Evolutionary conservation across 2,797 vertebrate species (phyloP), one percentile per base, ranked within the genome.

Genomic region (Heliangelus exortis): DNA sequence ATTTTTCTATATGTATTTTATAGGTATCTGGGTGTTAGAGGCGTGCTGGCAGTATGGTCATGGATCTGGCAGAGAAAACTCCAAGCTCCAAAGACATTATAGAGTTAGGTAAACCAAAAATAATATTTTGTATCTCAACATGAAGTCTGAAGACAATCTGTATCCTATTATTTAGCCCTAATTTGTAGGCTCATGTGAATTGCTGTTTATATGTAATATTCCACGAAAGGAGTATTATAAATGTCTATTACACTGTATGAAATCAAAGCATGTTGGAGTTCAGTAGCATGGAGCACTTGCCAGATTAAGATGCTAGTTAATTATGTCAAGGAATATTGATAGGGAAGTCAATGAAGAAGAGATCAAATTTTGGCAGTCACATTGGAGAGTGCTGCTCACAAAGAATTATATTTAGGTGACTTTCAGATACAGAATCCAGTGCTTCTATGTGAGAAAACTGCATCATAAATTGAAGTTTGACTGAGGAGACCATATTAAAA

Each of bases 401-500:
- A 81, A 69, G 18, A 59, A 1, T 43, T 90, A 71, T 67, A 31
- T 36, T 65, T 80, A 74, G 47, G 22, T 85, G 58, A 75, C 14
- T 90, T 11, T 57, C n/a, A 74, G 41, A 74, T 59, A 58, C 5
- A 61, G 33, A 65, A 71, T n/a, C 19, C 29, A 41, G 9, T 48
- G 31, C 55, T 90, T 79, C 41, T 65, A 2, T 75, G 13, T n/a
- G 28, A 76, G 15, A 73, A 68, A 92, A 94, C 47, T 43, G 21
- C 23, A 72, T 26, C n/a, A 80, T 82, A 87, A 93, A 72, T 80
- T 48, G 83, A 75, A 11, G 16, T 62, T 84, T 81, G 68, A 26
- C 20, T 81, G 71, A 84, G 51, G 67, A 87, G 23, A 77, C 22
- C 23, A 45, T 68, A 73, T 69, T 92, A 89, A 95, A 94, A 57